phyloP scores from a whole-genome alignment of 2,113 vertebrate species.

The Leiothrix lutea region DNA sequence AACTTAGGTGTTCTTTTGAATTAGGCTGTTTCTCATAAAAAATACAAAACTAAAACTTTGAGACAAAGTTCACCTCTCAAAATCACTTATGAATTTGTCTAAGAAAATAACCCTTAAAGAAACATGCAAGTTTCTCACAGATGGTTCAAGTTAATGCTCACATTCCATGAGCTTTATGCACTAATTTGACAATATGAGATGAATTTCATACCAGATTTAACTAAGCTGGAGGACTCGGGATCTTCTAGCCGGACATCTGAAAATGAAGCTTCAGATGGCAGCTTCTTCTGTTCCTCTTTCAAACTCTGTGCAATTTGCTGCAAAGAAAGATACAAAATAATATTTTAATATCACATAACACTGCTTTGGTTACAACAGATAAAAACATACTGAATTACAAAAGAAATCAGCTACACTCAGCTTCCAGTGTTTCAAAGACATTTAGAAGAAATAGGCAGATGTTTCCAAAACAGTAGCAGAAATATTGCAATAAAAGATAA shows the following conservation, averaged over 20 bases:
- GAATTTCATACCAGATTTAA: slow-evolving; percentile 77
- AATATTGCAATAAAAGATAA: background rate
- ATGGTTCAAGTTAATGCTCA: background rate
- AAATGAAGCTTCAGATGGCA: slow-evolving; percentile 79
- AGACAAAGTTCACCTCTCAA: background rate
- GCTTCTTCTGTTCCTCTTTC: slow-evolving; percentile 91
- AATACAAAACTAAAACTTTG: background rate
- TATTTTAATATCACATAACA: background rate
- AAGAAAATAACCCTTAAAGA: background rate
- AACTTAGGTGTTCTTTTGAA: too few species aligned
- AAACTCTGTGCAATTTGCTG: slow-evolving; percentile 97
- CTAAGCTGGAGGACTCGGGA: slow-evolving; percentile 74
- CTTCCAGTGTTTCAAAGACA: background rate
- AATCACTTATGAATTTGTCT: background rate
- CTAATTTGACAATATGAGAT: background rate
- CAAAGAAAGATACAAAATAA: background rate
- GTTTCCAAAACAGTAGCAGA: background rate
- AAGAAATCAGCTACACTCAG: background rate
- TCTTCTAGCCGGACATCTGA: slow-evolving; percentile 90
- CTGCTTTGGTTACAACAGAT: background rate
- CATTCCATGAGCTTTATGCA: background rate
- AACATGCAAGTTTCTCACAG: background rate
- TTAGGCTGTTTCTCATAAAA: background rate
- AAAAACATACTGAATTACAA: background rate
- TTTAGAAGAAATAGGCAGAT: background rate